Conservation (phyloP, 2,888 invertebrate species). For the Orthosia incerta region DNA sequence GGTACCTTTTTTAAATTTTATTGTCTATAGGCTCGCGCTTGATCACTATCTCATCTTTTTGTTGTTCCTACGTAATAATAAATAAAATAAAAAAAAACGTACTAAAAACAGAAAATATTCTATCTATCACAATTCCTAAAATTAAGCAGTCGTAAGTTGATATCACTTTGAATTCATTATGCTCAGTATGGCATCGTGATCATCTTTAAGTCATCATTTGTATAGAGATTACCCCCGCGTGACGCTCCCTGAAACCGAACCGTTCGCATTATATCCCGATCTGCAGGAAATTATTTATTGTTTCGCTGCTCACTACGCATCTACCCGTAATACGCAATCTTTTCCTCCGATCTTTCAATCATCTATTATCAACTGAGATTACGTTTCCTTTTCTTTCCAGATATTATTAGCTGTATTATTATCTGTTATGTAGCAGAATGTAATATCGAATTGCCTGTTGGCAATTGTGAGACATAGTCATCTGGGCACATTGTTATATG, state of each 20-base stretch:
- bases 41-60: too few species aligned
- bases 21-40: too few species aligned
- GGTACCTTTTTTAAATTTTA: too few species aligned
- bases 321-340: conserved; percentile 42
- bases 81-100: too few species aligned
- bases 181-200: neutral
- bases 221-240: neutral
- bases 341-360: conserved; percentile 65
- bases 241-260: conserved; percentile 19
- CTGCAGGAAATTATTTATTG: conserved; percentile 61
- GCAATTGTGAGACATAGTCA: conserved; percentile 8
- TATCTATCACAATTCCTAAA: too few species aligned
- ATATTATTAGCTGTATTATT: conserved; percentile 56
- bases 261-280: conserved; percentile 31
- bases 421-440: conserved; percentile 39
- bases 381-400: conserved; percentile 58
- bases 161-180: neutral
- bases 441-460: conserved; percentile 45
- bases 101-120: too few species aligned
- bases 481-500: neutral
- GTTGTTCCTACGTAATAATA: too few species aligned
- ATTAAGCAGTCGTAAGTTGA: too few species aligned
- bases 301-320: conserved; percentile 46
- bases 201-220: neutral
- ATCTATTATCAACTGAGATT: conserved; percentile 66